Percentiles rank a stretch among this genome's conserved stretches.
phyloP scores from a whole-genome alignment of 2,113 vertebrate genomes.

The Mugil cephalus region DNA sequence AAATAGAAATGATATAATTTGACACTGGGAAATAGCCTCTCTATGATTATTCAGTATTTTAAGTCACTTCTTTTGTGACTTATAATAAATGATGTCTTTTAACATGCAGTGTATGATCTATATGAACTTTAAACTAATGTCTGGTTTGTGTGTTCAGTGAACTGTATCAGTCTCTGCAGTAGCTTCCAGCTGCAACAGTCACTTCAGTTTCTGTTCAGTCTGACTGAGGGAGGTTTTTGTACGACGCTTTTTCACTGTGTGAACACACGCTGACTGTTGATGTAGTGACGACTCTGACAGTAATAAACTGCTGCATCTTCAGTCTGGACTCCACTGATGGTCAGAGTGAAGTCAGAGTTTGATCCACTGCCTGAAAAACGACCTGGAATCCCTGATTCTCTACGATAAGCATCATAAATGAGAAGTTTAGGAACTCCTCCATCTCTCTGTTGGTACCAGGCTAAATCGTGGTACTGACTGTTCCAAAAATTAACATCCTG shows the following conservation, averaged over 20 bases:
- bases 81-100: no score
- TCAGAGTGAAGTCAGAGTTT: conserved; percentile 2
- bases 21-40: no score
- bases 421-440: background rate
- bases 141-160: no score
- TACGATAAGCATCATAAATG: background rate
- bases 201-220: conserved; percentile 5
- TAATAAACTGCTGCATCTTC: no score
- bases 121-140: no score
- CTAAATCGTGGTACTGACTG: background rate
- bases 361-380: background rate
- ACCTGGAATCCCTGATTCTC: background rate
- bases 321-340: background rate
- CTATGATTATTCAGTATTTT: no score
- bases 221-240: conserved; percentile 21
- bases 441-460: background rate
- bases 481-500: background rate
- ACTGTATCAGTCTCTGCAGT: no score
- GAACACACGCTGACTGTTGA: conserved; percentile 12
- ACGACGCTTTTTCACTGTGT: background rate
- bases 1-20: no score
- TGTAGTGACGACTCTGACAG: background rate
- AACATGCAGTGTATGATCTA: no score
- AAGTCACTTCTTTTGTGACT: no score
- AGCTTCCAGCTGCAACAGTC: no score